These are phyloP conservation scores for Anthopleura sola DNA, from an alignment of 64 coral and sea anemone species.

Conservation along the genomic window DNA sequence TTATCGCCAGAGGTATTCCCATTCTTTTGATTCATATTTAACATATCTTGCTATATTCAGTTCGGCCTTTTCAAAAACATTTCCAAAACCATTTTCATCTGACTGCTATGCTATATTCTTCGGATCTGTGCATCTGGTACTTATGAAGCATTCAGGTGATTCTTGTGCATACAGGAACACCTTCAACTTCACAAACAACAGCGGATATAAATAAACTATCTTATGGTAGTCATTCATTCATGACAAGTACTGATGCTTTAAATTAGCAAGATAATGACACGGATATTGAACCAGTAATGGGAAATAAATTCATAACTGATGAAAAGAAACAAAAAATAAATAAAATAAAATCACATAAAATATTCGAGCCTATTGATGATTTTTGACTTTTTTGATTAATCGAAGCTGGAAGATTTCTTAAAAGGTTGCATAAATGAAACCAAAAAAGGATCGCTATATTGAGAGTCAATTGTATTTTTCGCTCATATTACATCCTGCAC, in stretches of 20 bases:
- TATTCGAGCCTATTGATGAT: neutral
- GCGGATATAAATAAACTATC: neutral
- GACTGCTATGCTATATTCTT: too few species aligned
- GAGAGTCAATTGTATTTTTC: neutral
- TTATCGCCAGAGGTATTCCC: neutral
- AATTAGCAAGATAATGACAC: too few species aligned
- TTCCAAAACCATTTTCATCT: neutral
- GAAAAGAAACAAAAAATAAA: neutral
- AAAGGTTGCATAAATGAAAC: neutral
- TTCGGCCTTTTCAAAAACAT: too few species aligned
- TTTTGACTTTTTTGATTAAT: neutral
- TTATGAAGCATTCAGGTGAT: too few species aligned
- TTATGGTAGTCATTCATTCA: too few species aligned
- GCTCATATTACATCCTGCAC: constrained; percentile 8
- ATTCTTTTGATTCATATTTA: neutral
- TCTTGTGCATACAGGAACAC: neutral
- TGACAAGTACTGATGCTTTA: too few species aligned
- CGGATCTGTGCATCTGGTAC: too few species aligned
- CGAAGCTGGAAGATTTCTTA: neutral
- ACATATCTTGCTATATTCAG: neutral
- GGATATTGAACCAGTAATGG: neutral
- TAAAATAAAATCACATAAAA: too few species aligned
- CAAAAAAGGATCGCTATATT: neutral
- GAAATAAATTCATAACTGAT: neutral
- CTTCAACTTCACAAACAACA: neutral